These are phyloP conservation scores for Myotis planiceps DNA, from an alignment of 2,797 vertebrate species.

Conservation along the genomic window DNA sequence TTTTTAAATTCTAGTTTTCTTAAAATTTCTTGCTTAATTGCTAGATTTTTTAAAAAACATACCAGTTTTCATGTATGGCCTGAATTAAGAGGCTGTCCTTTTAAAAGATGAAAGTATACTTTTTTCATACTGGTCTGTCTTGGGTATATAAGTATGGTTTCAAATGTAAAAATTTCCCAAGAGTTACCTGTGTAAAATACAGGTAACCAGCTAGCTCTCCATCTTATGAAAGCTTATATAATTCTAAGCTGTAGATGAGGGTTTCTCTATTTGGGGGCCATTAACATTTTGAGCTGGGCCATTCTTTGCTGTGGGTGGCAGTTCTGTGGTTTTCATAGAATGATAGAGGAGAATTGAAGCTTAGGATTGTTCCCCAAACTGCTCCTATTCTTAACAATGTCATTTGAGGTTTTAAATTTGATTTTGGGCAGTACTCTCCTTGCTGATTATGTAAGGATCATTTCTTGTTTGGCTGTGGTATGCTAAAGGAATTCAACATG, in stretches of 20 bases:
- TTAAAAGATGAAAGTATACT: not conserved
- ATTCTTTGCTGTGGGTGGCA: not conserved
- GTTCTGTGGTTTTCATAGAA: not conserved
- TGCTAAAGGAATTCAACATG: slow-evolving; percentile 53
- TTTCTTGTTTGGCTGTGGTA: slow-evolving; percentile 12
- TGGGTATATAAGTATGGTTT: not conserved
- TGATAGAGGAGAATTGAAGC: not conserved
- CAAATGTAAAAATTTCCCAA: not conserved
- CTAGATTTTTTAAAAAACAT: not conserved
- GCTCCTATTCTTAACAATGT: not conserved
- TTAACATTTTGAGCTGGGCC: not conserved
- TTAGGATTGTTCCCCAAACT: not conserved
- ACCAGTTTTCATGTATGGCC: not conserved
- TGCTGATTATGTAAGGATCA: slow-evolving; percentile 26
- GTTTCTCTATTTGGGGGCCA: not conserved
- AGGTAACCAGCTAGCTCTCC: not conserved
- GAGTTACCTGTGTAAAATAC: not conserved
- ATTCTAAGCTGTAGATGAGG: not conserved
- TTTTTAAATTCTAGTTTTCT: not conserved
- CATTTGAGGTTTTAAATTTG: slow-evolving; percentile 32
- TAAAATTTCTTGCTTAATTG: not conserved
- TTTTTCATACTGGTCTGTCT: not conserved
- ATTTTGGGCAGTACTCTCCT: not conserved
- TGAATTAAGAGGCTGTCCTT: not conserved
- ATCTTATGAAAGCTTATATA: not conserved